Percentiles rank a stretch among this genome's conserved stretches.
phyloP scores from a whole-genome alignment of 1,140 invertebrate genomes.

The Linepithema humile region DNA sequence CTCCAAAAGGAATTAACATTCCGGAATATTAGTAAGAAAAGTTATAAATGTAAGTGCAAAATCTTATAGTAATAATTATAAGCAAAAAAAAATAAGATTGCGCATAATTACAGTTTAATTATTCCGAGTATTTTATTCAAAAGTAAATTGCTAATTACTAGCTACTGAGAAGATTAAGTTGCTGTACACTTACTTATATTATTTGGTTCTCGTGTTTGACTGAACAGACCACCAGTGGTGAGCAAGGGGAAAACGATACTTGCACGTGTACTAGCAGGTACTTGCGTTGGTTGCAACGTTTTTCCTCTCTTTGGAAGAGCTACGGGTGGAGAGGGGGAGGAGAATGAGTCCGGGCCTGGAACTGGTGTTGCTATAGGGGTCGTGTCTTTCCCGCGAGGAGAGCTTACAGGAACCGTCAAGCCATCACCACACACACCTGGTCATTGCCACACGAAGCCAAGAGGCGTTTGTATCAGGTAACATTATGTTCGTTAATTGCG shows the following conservation, averaged over 20 bases:
- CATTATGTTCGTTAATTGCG: conserved; percentile 34
- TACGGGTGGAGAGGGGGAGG: conserved; percentile 81
- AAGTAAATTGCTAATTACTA: conserved; percentile 31
- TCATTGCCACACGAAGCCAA: conserved; percentile 73
- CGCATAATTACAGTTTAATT: background rate
- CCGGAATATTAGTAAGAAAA: conserved; percentile 9
- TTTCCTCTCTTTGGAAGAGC: conserved; percentile 81
- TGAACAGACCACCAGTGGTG: conserved; percentile 83
- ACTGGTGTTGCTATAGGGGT: conserved; percentile 78
- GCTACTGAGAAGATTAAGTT: conserved; percentile 28
- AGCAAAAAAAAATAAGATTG: conserved; percentile 1
- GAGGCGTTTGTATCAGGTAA: conserved; percentile 57
- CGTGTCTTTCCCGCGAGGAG: conserved; percentile 79
- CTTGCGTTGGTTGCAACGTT: conserved; percentile 87
- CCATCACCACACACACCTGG: conserved; percentile 82
- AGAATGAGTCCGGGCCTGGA: conserved; percentile 80
- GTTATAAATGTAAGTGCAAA: conserved; percentile 16
- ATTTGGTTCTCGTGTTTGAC: conserved; percentile 80
- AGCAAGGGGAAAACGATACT: conserved; percentile 91
- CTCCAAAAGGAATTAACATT: background rate
- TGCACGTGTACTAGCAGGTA: conserved; percentile 88
- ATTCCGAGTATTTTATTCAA: background rate
- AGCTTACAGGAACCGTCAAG: conserved; percentile 82
- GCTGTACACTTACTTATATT: conserved; percentile 81
- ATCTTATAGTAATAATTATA: background rate